These are phyloP conservation scores for Dexiosoma caninum DNA, from an alignment of 2,888 invertebrate genomes.

Conservation along the genomic window DNA sequence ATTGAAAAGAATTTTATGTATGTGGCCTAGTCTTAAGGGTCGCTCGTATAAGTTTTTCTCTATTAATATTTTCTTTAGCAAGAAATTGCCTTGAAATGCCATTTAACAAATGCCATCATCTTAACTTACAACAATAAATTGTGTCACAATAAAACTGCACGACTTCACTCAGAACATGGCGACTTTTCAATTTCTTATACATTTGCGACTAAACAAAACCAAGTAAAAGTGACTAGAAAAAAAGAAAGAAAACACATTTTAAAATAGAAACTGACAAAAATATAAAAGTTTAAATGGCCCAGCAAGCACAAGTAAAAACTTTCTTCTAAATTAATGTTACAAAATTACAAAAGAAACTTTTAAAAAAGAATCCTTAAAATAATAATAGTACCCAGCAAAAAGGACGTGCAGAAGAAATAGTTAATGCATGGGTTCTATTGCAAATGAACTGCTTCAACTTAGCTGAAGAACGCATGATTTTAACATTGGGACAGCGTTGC, in stretches of 20 bases:
- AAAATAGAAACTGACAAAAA: conserved; percentile 29
- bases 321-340: not conserved
- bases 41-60: not conserved
- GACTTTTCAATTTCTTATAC: not conserved
- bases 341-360: not conserved
- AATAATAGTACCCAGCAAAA: not conserved
- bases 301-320: not conserved
- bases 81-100: conserved; percentile 54
- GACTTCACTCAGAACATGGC: not conserved
- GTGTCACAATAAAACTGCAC: conserved; percentile 34
- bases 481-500: too few relatives aligned
- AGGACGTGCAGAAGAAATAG: too few relatives aligned
- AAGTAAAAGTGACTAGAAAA: not conserved
- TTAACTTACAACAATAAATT: conserved; percentile 59
- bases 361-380: not conserved
- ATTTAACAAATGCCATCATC: conserved; percentile 60
- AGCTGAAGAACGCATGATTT: too few relatives aligned
- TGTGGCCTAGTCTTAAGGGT: conserved; percentile 54
- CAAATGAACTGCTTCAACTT: too few relatives aligned
- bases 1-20: conserved; percentile 29
- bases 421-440: too few relatives aligned
- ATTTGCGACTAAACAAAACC: not conserved
- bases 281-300: conserved; percentile 32
- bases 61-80: not conserved
- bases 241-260: not conserved